These are phyloP conservation scores for Nemopilema nomurai DNA, from an alignment of 30 jellyfish, hydroid and myxozoan genomes.

Conservation along the genomic window DNA sequence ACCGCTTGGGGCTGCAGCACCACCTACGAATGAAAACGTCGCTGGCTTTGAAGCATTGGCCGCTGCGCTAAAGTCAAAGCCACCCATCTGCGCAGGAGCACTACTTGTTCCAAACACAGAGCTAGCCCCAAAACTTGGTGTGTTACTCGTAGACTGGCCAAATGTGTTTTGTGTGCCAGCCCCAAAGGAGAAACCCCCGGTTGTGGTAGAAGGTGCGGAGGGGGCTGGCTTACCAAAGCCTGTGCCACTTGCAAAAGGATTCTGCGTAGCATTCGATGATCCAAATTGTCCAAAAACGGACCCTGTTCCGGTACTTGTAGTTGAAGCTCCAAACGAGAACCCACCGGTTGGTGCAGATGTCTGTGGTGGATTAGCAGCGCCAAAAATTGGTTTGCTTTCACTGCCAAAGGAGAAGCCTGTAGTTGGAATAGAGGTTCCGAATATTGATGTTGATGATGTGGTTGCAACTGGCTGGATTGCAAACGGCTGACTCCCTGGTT, in stretches of 20 bases:
- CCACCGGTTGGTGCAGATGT: conserved; percentile 11
- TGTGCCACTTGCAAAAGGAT: conserved; percentile 23
- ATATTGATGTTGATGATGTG: neutral
- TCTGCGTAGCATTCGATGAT: neutral
- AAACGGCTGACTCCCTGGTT: conserved; percentile 11
- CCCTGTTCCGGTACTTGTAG: neutral
- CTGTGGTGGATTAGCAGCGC: neutral
- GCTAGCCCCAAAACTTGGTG: conserved; percentile 15
- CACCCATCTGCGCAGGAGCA: conserved; percentile 30
- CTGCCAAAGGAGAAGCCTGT: conserved; percentile 10
- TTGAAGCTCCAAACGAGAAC: conserved; percentile 6
- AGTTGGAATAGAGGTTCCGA: neutral
- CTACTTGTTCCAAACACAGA: conserved; percentile 19
- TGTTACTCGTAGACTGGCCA: conserved; percentile 24
- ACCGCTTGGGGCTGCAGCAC: conserved; percentile 31
- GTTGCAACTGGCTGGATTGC: neutral
- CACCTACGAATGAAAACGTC: conserved; percentile 56
- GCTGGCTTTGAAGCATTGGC: conserved; percentile 32
- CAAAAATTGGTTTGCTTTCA: neutral
- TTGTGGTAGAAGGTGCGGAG: neutral
- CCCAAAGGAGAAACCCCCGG: conserved; percentile 39
- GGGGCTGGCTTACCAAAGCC: conserved; percentile 15
- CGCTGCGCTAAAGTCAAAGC: conserved; percentile 41
- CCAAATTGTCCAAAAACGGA: neutral
- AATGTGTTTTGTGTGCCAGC: conserved; percentile 9